Conservation (phyloP, 1,140 invertebrate genomes). For the Drosophila cardini region DNA sequence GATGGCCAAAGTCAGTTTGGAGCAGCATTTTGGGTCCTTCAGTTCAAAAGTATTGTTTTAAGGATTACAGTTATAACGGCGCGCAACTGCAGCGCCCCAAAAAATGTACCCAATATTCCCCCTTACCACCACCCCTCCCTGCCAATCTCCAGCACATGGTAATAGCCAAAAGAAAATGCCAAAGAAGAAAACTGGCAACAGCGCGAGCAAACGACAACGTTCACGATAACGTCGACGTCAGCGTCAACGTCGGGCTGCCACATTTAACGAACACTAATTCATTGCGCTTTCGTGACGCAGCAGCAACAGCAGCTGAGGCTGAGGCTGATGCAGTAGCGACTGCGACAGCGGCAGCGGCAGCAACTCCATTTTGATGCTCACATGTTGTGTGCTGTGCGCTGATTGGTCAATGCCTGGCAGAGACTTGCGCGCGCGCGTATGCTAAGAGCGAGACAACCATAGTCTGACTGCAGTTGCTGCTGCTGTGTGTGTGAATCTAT, state of each 20-base stretch:
- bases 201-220: slow-evolving; percentile 35
- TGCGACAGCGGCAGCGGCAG: slow-evolving; percentile 41
- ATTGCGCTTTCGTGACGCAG: slow-evolving; percentile 61
- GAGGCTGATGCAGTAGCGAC: slow-evolving; percentile 33
- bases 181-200: slow-evolving; percentile 51
- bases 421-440: slow-evolving; percentile 4
- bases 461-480: background rate
- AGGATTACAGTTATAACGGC: slow-evolving; percentile 50
- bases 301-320: slow-evolving; percentile 2
- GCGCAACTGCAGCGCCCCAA: slow-evolving; percentile 47
- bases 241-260: slow-evolving; percentile 48
- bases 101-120: background rate
- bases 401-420: slow-evolving; percentile 47
- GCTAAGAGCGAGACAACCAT: slow-evolving; percentile 49
- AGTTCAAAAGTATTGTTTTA: slow-evolving; percentile 76
- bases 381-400: slow-evolving; percentile 9
- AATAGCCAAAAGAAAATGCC: slow-evolving; percentile 46
- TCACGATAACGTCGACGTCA: slow-evolving; percentile 8
- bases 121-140: slow-evolving; percentile 8
- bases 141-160: background rate
- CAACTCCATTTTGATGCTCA: slow-evolving; percentile 63
- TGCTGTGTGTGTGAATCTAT: background rate
- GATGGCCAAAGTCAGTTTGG: slow-evolving; percentile 41
- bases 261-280: slow-evolving; percentile 83
- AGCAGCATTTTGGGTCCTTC: slow-evolving; percentile 61